Evolutionary conservation across 1,140 invertebrate genomes (phyloP), one percentile per base, ranked within the genome.

Genomic region (Belonocnema kinseyi): DNA sequence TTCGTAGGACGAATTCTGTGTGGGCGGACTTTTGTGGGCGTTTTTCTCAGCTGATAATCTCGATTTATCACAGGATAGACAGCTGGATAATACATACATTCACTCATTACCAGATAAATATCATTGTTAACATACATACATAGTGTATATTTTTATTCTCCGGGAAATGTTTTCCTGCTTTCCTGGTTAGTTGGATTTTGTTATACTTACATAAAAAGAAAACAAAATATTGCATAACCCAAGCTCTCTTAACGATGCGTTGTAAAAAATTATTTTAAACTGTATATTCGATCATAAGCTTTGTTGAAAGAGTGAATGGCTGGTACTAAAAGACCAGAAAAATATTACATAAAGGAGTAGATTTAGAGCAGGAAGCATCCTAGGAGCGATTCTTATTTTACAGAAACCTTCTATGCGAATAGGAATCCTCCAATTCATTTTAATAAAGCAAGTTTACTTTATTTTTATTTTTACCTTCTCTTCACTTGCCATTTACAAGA

Each of bases 11-110:
- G 14, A 16, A n/a, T 66, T 66, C 26, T 33, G 61, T 66, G 33
- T 66, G 61, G 61, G 61, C 61, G 61, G 26, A 66, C 46, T 40
- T 66, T 66, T 66, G n/a, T 66, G 61, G 61, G 61, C 61, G 61
- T 66, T 66, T 66, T 66, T 66, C 61, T 33, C 21, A 33, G 26
- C 26, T 40, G 61, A 66, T 66, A 66, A 66, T 66, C 40, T 66
- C n/a, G 40, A n/a, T 40, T 66, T 40, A 66, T 14, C 26, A 16
- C 14, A 2, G 10, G 33, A 46, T 3, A 14, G 26, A n/a, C 61
- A n/a, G 33, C 61, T 66, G 33, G 13, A 6, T 8, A 40, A 33
- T 33, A 66, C 26, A 46, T 46, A 11, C 6, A 11, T 46, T 46
- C 40, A 46, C 40, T 46, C 40, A 46, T 46, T 46, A 10, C 40